Percentiles rank a stretch among this genome's conserved stretches.
Evolutionary conservation across 2,797 vertebrate genomes (phyloP).

Genomic region (Sphenodon punctatus): DNA sequence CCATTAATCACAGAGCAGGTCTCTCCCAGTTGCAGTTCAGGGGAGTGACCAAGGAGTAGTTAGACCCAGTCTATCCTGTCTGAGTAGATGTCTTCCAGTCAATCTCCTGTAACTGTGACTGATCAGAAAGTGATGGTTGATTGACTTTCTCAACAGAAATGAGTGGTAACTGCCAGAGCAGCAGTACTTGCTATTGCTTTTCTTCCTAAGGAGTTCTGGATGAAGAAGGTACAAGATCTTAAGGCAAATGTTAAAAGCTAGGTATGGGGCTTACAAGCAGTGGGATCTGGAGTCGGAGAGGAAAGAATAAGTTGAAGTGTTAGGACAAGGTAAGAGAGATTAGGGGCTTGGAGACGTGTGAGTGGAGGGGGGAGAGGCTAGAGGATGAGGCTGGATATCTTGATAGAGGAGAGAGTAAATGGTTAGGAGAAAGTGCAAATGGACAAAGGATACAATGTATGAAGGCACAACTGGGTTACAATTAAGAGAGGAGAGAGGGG

Average conservation of each 20-base stretch:
- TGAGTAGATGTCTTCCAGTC: not conserved
- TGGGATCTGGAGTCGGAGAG: no score
- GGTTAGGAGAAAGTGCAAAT: not conserved
- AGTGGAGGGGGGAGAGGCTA: not conserved
- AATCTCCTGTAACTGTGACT: no score
- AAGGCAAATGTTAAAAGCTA: no score
- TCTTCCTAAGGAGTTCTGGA: no score
- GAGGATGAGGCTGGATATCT: not conserved
- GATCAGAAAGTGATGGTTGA: no score
- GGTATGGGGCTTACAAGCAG: no score
- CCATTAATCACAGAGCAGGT: not conserved
- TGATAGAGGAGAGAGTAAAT: accelerated
- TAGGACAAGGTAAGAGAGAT: not conserved
- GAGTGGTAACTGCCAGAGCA: no score
- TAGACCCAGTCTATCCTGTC: not conserved
- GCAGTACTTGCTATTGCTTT: no score
- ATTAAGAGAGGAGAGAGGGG: not conserved
- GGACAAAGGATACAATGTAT: not conserved
- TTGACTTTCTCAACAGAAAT: no score
- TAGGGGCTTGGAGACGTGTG: not conserved
- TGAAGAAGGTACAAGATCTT: no score
- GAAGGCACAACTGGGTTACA: constrained; percentile 8
- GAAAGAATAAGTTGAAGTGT: not conserved
- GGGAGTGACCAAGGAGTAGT: not conserved
- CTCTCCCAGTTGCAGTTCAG: not conserved